Percentiles rank a stretch among this genome's conserved stretches.
Evolutionary conservation across 1,140 invertebrate species (phyloP).

Genomic region (Cylas formicarius): DNA sequence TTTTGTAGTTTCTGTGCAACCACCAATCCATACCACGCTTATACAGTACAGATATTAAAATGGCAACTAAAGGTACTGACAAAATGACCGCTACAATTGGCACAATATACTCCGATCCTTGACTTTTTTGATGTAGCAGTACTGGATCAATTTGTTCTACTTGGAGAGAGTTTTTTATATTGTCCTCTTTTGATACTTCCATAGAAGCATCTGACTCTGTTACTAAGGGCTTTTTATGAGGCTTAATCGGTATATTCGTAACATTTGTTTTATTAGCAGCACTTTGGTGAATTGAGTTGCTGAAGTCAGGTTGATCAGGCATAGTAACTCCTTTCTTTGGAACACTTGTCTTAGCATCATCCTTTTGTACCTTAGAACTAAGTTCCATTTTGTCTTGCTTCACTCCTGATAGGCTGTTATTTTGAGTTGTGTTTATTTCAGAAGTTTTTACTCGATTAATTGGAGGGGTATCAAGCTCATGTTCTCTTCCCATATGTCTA

Average conservation of each 20-base stretch:
- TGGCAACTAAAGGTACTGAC: constrained; percentile 55
- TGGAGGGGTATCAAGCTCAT: neutral
- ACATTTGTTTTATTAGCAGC: constrained; percentile 8
- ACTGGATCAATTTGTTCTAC: constrained; percentile 14
- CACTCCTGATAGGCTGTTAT: neutral
- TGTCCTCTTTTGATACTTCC: constrained; percentile 4
- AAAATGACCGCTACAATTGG: constrained; percentile 59
- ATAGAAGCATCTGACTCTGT: constrained; percentile 13
- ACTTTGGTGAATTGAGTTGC: too few species aligned
- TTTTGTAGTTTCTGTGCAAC: constrained; percentile 66
- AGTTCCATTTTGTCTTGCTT: neutral
- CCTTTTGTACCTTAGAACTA: constrained; percentile 11
- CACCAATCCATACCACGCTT: constrained; percentile 63
- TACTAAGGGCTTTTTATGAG: constrained; percentile 9
- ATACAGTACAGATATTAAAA: constrained; percentile 53
- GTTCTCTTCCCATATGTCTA: constrained; percentile 4
- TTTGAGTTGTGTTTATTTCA: neutral
- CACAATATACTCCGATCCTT: constrained; percentile 50
- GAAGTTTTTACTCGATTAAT: constrained; percentile 1
- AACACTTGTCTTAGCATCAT: constrained; percentile 18
- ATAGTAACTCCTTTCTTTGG: constrained; percentile 21
- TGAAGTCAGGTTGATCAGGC: constrained; percentile 1
- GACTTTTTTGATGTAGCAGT: constrained; percentile 14
- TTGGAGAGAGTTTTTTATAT: constrained; percentile 1
- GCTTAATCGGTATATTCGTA: constrained; percentile 6